Evolutionary conservation across 2,888 invertebrate species (phyloP), one percentile per base, ranked within the genome.

Genomic region (Drosophila helvetica): DNA sequence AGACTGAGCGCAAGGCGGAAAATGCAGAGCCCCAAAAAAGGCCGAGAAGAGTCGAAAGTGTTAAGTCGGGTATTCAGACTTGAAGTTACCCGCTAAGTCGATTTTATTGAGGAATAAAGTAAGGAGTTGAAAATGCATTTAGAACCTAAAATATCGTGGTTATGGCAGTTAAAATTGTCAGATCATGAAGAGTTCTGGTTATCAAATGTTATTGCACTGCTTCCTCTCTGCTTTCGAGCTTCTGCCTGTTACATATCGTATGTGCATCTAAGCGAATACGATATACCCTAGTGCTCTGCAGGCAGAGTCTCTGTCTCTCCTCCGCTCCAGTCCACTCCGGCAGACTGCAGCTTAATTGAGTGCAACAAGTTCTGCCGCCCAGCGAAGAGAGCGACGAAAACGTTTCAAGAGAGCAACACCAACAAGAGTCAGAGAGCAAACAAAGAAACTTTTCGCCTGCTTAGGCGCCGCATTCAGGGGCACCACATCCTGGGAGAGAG

Each of bases 301-400:
- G 38, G n/a, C 7, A 22, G 4, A 5, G 3, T 43, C 9, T 38
- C 6, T 2, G 6, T 15, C 5, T 15, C 7, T 6, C 15, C n/a
- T 6, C 12, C 12, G 0, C 5, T 15, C 7, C 1, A 6, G 7
- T 6, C 12, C 33, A n/a, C n/a, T 42, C 27, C 8, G 1, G 12
- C 3, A 46, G 45, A 59, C 62, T 61, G 66, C 55, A 50, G 22
- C 69, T 55, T 68, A 81, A 81, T 73, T 71, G 67, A 65, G 71
- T 68, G 79, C 82, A 82, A 79, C 73, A 85, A 85, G 87, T 82
- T 74, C 64, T 12, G 19, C 9, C 17, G 15, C 45, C 7, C 15
- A 33, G 27, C 15, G 30, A 17, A 42, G 33, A 53, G 45, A 51
- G 18, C 33, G 19, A 51, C 42, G 50, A 57, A 53, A 57, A 64